A percentile compares a stretch with the other conserved stretches of the same genome.
These are phyloP conservation scores for Patella pellucida DNA, from an alignment of 2,888 invertebrate genomes.

Conservation along the genomic window DNA sequence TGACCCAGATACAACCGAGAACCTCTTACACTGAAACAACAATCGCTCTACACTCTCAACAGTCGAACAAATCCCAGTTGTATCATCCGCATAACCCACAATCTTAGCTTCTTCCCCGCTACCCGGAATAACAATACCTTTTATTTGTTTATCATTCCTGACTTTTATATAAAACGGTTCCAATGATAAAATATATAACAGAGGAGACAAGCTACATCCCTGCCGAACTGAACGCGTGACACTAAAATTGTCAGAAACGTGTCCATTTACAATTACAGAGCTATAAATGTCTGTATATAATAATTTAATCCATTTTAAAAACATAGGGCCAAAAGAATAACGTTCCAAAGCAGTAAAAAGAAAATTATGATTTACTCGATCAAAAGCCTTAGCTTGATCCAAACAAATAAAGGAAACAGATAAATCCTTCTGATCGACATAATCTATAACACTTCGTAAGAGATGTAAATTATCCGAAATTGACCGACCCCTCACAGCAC, in stretches of 20 bases:
- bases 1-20: constrained; percentile 15
- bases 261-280: constrained; percentile 38
- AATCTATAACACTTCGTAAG: constrained; percentile 37
- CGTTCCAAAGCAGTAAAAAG: constrained; percentile 33
- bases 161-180: constrained; percentile 1
- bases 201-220: background rate
- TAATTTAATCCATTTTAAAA: constrained; percentile 41
- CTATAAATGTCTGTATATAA: constrained; percentile 38
- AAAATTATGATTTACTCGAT: constrained; percentile 41
- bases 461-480: constrained; percentile 44
- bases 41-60: background rate
- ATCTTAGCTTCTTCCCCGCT: background rate
- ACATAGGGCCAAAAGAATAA: constrained; percentile 40
- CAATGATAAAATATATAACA: background rate
- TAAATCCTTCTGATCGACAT: constrained; percentile 38
- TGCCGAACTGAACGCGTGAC: background rate
- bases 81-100: constrained; percentile 3
- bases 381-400: constrained; percentile 49
- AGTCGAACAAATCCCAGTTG: background rate
- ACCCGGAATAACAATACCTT: background rate
- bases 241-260: constrained; percentile 28
- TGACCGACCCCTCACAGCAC: constrained; percentile 37
- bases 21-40: constrained; percentile 1
- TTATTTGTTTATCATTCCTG: background rate
- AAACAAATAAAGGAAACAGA: constrained; percentile 36